Evolutionary conservation across 2,888 invertebrate genomes (phyloP).

Genomic region (Chesias legatella): DNA sequence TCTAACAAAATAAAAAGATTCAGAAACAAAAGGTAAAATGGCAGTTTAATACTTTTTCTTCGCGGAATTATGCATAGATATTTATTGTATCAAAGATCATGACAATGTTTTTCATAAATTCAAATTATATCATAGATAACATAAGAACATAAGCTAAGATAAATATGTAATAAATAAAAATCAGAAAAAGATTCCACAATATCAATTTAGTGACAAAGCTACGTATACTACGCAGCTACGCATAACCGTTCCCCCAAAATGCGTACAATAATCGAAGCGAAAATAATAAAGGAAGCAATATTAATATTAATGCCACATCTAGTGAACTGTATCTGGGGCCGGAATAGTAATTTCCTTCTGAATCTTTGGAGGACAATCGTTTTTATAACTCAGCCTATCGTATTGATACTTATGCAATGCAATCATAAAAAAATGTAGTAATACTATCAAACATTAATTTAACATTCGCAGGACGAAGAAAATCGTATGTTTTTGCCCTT

Average conservation of each 20-base stretch:
- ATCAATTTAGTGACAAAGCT: not conserved
- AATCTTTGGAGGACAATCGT: constrained; percentile 50
- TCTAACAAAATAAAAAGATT: too few species aligned
- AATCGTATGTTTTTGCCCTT: too few species aligned
- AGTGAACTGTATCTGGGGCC: constrained; percentile 35
- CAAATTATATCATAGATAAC: too few species aligned
- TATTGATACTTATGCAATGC: constrained; percentile 14
- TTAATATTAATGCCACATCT: constrained; percentile 46
- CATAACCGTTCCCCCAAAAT: constrained; percentile 15
- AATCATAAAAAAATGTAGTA: constrained; percentile 12
- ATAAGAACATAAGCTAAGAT: too few species aligned
- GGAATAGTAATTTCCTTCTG: constrained; percentile 66
- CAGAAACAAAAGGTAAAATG: too few species aligned
- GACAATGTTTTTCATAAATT: too few species aligned
- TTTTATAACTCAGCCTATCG: constrained; percentile 37
- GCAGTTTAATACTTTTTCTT: too few species aligned
- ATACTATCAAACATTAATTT: not conserved
- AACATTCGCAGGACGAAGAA: too few species aligned
- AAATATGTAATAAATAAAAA: too few species aligned
- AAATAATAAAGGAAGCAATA: constrained; percentile 39
- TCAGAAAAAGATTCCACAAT: not conserved
- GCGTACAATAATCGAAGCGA: constrained; percentile 34
- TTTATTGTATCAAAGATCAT: too few species aligned
- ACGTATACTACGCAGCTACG: constrained; percentile 5
- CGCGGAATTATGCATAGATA: too few species aligned